Conservation (phyloP, 1,140 invertebrate genomes). For the Eurytemora carolleeae region DNA sequence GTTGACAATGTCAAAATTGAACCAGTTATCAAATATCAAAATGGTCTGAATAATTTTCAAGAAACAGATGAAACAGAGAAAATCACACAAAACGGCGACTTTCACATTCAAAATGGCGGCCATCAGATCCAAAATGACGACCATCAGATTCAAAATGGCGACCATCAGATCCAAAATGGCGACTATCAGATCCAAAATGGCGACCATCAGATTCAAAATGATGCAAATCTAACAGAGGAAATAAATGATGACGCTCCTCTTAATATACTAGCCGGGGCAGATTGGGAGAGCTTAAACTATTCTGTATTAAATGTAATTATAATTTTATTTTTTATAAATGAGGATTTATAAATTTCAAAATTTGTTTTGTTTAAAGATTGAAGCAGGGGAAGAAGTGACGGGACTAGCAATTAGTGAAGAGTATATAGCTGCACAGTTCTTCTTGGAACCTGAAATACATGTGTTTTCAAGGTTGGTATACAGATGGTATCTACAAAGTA, state of each 20-base stretch:
- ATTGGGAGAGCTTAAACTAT: constrained; percentile 15
- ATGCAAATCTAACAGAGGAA: background rate
- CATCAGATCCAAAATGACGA: too few relatives aligned
- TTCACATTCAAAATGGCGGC: background rate
- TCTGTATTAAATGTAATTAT: background rate
- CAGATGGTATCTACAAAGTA: too few relatives aligned
- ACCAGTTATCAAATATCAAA: background rate
- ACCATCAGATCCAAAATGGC: background rate
- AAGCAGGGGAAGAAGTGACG: constrained; percentile 13
- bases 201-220: background rate
- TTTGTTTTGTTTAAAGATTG: background rate
- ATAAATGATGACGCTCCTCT: background rate
- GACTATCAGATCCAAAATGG: background rate
- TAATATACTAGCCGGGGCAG: background rate
- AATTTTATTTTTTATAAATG: background rate
- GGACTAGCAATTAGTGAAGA: constrained; percentile 6
- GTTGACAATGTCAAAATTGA: background rate
- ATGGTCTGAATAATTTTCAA: background rate
- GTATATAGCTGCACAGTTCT: constrained; percentile 7
- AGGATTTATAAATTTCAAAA: background rate
- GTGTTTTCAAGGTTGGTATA: background rate
- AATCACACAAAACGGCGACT: background rate
- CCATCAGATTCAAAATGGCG: background rate
- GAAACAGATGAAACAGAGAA: background rate
- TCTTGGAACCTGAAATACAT: constrained; percentile 9